phyloP scores from a whole-genome alignment of 1,140 invertebrate genomes.

The Cherax quadricarinatus region DNA sequence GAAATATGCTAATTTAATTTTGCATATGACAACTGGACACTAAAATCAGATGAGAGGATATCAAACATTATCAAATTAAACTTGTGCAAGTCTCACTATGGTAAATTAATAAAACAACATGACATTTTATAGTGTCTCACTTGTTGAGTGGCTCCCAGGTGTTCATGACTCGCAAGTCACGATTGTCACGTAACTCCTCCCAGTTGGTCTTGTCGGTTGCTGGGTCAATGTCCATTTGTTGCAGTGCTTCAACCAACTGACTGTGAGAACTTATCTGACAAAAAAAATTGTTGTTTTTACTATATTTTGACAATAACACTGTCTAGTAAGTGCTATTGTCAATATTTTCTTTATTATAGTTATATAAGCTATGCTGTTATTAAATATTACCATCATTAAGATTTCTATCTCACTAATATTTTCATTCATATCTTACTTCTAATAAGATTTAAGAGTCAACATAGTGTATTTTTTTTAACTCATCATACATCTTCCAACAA shows the following conservation, averaged over 20 bases:
- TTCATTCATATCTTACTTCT: too few relatives aligned
- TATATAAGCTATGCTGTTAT: neutral
- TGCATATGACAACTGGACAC: too few relatives aligned
- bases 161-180: slow-evolving; percentile 78
- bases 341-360: neutral
- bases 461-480: too few relatives aligned
- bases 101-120: too few relatives aligned
- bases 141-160: slow-evolving; percentile 75
- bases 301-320: neutral
- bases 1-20: too few relatives aligned
- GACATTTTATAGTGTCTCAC: slow-evolving; percentile 35
- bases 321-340: slow-evolving; percentile 13
- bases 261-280: slow-evolving; percentile 74
- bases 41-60: too few relatives aligned
- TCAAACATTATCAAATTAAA: too few relatives aligned
- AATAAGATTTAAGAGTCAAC: too few relatives aligned
- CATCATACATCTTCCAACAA: too few relatives aligned
- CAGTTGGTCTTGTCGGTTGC: slow-evolving; percentile 79
- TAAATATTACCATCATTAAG: too few relatives aligned
- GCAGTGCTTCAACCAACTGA: slow-evolving; percentile 42
- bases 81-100: too few relatives aligned
- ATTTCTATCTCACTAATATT: too few relatives aligned
- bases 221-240: slow-evolving; percentile 80
- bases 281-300: neutral
- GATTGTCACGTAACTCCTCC: slow-evolving; percentile 80